Evolutionary conservation across 2,113 vertebrate genomes (phyloP).

Genomic region (Etheostoma cragini): DNA sequence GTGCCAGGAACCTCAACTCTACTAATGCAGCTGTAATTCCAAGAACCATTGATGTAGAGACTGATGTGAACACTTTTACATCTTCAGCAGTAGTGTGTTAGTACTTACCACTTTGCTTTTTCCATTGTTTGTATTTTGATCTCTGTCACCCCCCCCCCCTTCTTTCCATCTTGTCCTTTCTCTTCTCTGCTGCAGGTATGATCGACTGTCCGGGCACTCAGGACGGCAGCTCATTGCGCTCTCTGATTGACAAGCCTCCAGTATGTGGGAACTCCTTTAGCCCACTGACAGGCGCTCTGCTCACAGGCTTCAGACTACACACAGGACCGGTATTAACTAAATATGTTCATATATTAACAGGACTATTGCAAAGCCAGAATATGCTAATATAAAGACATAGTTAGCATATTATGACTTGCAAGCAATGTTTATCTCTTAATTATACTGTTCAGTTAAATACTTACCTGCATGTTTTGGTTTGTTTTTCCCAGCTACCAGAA

Average conservation of each 20-base stretch:
- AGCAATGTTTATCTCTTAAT: neutral
- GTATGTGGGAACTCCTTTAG: slow-evolving; percentile 96
- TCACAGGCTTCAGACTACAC: slow-evolving; percentile 95
- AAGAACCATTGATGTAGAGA: neutral
- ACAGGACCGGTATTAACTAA: slow-evolving; percentile 90
- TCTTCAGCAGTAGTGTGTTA: neutral
- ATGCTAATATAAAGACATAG: neutral
- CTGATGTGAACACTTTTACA: neutral
- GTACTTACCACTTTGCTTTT: too few relatives aligned
- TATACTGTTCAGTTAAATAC: neutral
- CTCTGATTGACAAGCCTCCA: slow-evolving; percentile 96
- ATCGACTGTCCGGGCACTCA: slow-evolving; percentile 95
- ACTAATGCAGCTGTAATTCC: neutral
- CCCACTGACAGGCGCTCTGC: slow-evolving; percentile 92
- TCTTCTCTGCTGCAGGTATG: slow-evolving; percentile 84
- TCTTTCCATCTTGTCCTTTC: neutral
- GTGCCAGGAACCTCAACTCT: neutral
- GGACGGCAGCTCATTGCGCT: slow-evolving; percentile 95
- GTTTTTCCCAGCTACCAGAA: slow-evolving; percentile 88
- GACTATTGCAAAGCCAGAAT: neutral
- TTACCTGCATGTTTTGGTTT: slow-evolving; percentile 1
- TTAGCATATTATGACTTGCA: neutral
- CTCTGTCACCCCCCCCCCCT: too few relatives aligned
- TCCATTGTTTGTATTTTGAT: too few relatives aligned
- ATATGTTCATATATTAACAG: neutral